Base-by-base conservation (phyloP, 1,140 invertebrate genomes). In the Tyrophagus putrescentiae region DNA sequence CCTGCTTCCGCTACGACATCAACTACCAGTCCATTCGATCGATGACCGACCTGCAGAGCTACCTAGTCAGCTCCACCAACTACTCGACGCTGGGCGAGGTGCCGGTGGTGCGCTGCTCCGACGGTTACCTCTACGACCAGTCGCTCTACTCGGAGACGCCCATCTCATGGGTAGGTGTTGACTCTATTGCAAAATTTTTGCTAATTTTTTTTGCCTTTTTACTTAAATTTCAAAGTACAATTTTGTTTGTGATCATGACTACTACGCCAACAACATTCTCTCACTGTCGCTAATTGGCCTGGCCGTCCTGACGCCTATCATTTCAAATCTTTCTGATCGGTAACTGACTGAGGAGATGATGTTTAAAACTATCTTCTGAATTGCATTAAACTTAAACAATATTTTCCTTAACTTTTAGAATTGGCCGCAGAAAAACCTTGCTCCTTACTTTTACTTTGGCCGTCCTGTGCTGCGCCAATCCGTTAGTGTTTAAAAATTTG, bases 221-320 rank as follows among this genome's bases (percentile, higher is more conserved):
- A 23, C 36, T n/a, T 56, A 52, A 13, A 13, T 39, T 39, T 69
- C 73, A 65, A 67, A 82, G 81, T 78, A 80, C 72, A 76, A 80
- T 58, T 70, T 83, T 65, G 80, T 83, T 53, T 83, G 82, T 66
- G 79, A 80, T 65, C 73, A 79, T 63, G 77, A 76, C 62, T 81
- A 79, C 77, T 76, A 77, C 68, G 78, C 79, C 18, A 76, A 79
- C 39, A 78, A 77, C 6, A 77, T 78, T 45, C 80, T 79, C 53
- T 79, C 80, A 3, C 72, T 82, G 31, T 82, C 82, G 67, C 81
- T 81, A 73, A 77, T 82, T 7, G 81, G 81, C 13, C 81, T 80
- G 28, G 76, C 83, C 13, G 80, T 83, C 64, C 80, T 81, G 1
- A 82, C 82, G 64, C 74, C 82, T 5, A 75, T 83, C n/a, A 82